phyloP scores from a whole-genome alignment of 2,113 vertebrate species.

The Pelecanus crispus region DNA sequence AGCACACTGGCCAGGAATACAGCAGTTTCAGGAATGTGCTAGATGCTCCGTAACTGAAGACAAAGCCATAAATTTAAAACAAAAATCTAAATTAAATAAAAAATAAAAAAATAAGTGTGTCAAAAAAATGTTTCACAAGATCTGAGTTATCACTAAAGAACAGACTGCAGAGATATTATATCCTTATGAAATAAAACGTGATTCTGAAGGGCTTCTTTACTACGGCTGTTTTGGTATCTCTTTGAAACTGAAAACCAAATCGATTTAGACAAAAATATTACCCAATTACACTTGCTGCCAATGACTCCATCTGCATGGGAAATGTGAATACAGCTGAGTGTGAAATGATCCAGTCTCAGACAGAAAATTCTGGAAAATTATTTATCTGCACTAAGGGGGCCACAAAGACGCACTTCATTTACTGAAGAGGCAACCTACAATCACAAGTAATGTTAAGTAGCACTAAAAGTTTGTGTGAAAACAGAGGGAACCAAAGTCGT shows the following conservation, averaged over 20 bases:
- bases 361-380: neutral
- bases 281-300: neutral
- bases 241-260: neutral
- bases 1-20: neutral
- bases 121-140: neutral
- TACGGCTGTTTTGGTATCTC: neutral
- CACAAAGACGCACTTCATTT: neutral
- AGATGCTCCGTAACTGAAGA: neutral
- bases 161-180: neutral
- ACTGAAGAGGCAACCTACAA: neutral
- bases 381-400: neutral
- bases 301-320: neutral
- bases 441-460: neutral
- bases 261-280: neutral
- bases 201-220: neutral
- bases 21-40: neutral
- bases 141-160: neutral
- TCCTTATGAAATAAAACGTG: neutral
- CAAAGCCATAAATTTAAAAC: neutral
- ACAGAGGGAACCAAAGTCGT: neutral
- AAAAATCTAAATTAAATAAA: neutral
- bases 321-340: neutral
- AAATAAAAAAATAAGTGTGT: neutral
- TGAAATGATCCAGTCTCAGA: neutral
- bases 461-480: neutral